Evolutionary conservation across 2,797 vertebrate genomes (phyloP), one percentile per base, ranked within the genome.

Genomic region (Danio choprae): DNA sequence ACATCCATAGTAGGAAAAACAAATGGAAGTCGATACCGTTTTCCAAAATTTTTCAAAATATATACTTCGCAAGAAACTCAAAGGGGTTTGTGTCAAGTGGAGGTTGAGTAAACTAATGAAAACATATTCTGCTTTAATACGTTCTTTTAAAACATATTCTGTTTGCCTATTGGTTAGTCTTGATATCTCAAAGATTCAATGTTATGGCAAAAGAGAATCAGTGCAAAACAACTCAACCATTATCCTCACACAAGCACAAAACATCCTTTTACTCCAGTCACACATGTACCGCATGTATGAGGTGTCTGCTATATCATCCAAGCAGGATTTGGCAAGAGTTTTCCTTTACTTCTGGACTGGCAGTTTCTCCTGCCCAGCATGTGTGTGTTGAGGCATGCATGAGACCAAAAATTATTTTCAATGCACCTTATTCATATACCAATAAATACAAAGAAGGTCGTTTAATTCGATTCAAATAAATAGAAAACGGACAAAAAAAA

Each of bases 401-500:
- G 38, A 51, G 43, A 68, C 1, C 5, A 20, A 77, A 43, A n/a
- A 48, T 5, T 12, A 36, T 63, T 71, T 58, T 71, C n/a, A 69
- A 70, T 15, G 6, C 8, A 68, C 58, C n/a, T 60, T 71, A 70
- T 55, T 71, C 20, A 55, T 59, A n/a, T 40, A 60, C 36, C 12
- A 79, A 51, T 36, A 62, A n/a, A 43, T 71, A 18, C 22, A 70
- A 79, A 40, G 0, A 40, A 9, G 58, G 41, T 7, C 22, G 51
- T 43, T 71, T 71, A 55, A 55, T 76, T 44, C 59, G 59, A 4
- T 53, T 62, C 41, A 22, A 41, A 62, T 79, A 71, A 38, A 64
- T 41, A 64, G 2, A 72, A 71, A 50, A 48, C n/a, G 1, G 13
- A 60, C 13, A 51, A 68, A 44, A 50, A 46, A 36, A 50, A 44